Base-by-base conservation (phyloP, 2,888 invertebrate genomes). In the Arge pagana region DNA sequence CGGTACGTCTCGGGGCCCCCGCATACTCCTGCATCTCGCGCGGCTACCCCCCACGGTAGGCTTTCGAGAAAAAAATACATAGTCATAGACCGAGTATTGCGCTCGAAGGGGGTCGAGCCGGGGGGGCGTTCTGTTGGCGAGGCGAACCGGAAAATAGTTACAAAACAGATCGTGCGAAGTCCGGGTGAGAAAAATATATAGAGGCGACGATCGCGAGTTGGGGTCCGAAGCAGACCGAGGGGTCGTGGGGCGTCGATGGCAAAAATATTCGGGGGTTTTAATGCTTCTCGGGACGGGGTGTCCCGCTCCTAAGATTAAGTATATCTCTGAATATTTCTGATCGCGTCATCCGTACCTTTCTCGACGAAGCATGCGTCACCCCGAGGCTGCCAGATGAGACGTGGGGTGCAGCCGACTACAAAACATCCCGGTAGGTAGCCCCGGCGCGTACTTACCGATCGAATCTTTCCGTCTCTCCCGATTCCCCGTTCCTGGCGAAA, bases 11-110 rank as follows among this genome's bases (percentile, higher is more conserved):
- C 52, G 35, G 28, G 33, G 26, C 62, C 59, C 60, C 48, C 49
- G 65, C 68, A 70, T 68, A 66, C 64, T 70, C 70, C 63, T 65
- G 67, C 67, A 67, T 66, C 61, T 60, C 55, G 42, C 21, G n/a
- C 18, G 45, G 40, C 23, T 26, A 45, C 58, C 50, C 53, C 59
- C 52, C 42, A 42, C 23, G 23, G 3, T 8, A 15, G 8, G 10
- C 35, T n/a, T n/a, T 1, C 16, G 11, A 16, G 4, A 4, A 16
- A 16, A 26, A 45, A 16, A 45, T 45, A 45, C 45, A 45, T 45
- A 45, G 45, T 45, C 45, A 45, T 45, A 19, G 45, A 45, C 23
- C 23, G 8, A 15, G 33, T n/a, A n/a, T n/a, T n/a, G n/a, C n/a
- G n/a, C n/a, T n/a, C n/a, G n/a, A n/a, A n/a, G n/a, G n/a, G n/a